These are phyloP conservation scores for Serrognathus titanus DNA, from an alignment of 2,888 invertebrate species.

Conservation along the genomic window DNA sequence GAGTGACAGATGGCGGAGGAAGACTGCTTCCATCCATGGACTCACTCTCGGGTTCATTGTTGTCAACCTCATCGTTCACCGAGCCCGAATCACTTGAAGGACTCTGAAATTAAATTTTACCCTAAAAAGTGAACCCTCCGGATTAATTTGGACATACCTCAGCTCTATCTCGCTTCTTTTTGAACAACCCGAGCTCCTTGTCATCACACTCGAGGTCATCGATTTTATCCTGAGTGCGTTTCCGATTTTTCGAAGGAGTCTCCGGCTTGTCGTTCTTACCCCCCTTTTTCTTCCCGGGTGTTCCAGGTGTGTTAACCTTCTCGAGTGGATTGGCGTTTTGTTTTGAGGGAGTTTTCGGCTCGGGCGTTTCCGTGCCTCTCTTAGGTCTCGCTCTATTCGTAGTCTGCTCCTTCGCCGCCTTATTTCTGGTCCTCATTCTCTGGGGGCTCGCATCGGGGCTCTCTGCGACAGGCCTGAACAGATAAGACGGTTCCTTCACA, in stretches of 20 bases:
- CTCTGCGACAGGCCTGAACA: slow-evolving; percentile 44
- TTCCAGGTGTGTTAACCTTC: slow-evolving; percentile 28
- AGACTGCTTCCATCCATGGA: slow-evolving; percentile 44
- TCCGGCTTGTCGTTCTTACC: slow-evolving; percentile 51
- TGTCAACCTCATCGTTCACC: slow-evolving; percentile 64
- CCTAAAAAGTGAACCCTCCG: neutral
- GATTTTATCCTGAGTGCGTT: slow-evolving; percentile 50
- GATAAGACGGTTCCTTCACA: slow-evolving; percentile 27
- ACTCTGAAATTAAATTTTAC: slow-evolving; percentile 53
- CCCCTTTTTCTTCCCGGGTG: slow-evolving; percentile 44
- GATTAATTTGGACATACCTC: slow-evolving; percentile 29
- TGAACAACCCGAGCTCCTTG: slow-evolving; percentile 50
- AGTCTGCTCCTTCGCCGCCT: slow-evolving; percentile 72
- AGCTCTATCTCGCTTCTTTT: slow-evolving; percentile 52
- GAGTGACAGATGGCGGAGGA: slow-evolving; percentile 11
- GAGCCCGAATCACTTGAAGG: slow-evolving; percentile 80
- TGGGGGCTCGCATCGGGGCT: slow-evolving; percentile 81
- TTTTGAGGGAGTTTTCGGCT: slow-evolving; percentile 55
- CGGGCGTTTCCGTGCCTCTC: slow-evolving; percentile 59
- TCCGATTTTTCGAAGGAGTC: slow-evolving; percentile 55
- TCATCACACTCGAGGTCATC: slow-evolving; percentile 47
- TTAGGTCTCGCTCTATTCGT: slow-evolving; percentile 53
- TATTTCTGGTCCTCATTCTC: slow-evolving; percentile 85
- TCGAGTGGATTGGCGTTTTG: slow-evolving; percentile 36
- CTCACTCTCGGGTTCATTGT: slow-evolving; percentile 44